phyloP scores from a whole-genome alignment of 1,140 invertebrate genomes.

The Bombus soroeensis region DNA sequence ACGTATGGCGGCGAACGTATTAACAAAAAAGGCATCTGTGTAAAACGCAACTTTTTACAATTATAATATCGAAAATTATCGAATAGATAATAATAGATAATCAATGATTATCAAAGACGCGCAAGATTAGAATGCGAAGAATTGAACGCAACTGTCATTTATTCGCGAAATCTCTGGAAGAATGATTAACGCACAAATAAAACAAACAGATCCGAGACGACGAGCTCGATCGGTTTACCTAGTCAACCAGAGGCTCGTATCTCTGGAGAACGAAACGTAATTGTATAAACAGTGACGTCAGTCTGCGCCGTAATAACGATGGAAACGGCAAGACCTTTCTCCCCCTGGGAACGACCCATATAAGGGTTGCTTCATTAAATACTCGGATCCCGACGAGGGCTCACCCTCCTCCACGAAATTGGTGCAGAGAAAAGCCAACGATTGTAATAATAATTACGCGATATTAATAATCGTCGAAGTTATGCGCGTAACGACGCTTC shows the following conservation, averaged over 20 bases:
- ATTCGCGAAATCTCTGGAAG: background rate
- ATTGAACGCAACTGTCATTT: no score
- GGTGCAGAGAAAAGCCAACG: slow-evolving; percentile 58
- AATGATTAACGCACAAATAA: background rate
- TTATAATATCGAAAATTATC: no score
- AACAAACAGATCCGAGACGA: background rate
- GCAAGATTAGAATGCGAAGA: background rate
- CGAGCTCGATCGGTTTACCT: slow-evolving; percentile 26
- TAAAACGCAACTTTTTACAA: no score
- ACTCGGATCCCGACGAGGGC: slow-evolving; percentile 52
- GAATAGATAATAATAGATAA: no score
- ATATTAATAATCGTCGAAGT: slow-evolving; percentile 63
- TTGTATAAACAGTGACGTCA: slow-evolving; percentile 68
- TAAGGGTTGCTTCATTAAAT: slow-evolving; percentile 71
- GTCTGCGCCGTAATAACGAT: slow-evolving; percentile 63
- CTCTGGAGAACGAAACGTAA: slow-evolving; percentile 55
- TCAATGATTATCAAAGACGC: no score
- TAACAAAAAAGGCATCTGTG: no score
- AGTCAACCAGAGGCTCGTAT: slow-evolving; percentile 38
- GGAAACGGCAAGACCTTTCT: slow-evolving; percentile 46
- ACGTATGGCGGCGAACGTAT: no score
- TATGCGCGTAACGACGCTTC: slow-evolving; percentile 47
- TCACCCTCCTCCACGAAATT: slow-evolving; percentile 31
- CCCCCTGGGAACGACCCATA: slow-evolving; percentile 56
- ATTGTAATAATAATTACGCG: slow-evolving; percentile 67